Conservation (phyloP, 1,140 invertebrate genomes). For the Drosophila carrolli region DNA sequence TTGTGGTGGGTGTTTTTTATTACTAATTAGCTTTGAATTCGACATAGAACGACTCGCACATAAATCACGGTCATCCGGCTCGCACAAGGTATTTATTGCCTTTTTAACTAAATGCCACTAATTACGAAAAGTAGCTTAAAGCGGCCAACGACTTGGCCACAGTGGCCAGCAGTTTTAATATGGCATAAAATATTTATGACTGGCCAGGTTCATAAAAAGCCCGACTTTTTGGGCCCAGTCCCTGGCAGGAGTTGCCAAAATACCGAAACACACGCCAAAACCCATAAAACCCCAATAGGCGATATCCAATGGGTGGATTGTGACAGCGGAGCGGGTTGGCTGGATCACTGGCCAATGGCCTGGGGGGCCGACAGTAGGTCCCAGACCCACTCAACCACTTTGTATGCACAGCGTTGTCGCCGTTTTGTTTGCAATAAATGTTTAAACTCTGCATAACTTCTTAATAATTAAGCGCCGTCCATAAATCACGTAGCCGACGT, state of each 20-base stretch:
- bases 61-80: slow-evolving; percentile 57
- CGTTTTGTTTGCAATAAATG: slow-evolving; percentile 77
- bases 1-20: slow-evolving; percentile 43
- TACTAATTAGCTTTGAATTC: slow-evolving; percentile 65
- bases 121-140: slow-evolving; percentile 73
- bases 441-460: slow-evolving; percentile 79
- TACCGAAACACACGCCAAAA: slow-evolving; percentile 22
- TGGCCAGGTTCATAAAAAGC: slow-evolving; percentile 63
- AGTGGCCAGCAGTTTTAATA: slow-evolving; percentile 64
- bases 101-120: slow-evolving; percentile 75
- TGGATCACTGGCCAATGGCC: slow-evolving; percentile 1
- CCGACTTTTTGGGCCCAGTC: slow-evolving; percentile 20
- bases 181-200: slow-evolving; percentile 77
- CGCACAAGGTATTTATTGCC: slow-evolving; percentile 67
- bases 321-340: background rate
- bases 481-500: slow-evolving; percentile 57
- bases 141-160: slow-evolving; percentile 10
- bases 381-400: slow-evolving; percentile 21
- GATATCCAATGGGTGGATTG: slow-evolving; percentile 43
- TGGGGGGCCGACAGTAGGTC: background rate
- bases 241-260: slow-evolving; percentile 34
- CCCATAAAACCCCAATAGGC: slow-evolving; percentile 54
- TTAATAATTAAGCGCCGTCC: slow-evolving; percentile 74
- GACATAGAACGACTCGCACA: slow-evolving; percentile 37
- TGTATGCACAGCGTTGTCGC: slow-evolving; percentile 64